phyloP scores from a whole-genome alignment of 2,888 invertebrate genomes.

The Athalia cordata region DNA sequence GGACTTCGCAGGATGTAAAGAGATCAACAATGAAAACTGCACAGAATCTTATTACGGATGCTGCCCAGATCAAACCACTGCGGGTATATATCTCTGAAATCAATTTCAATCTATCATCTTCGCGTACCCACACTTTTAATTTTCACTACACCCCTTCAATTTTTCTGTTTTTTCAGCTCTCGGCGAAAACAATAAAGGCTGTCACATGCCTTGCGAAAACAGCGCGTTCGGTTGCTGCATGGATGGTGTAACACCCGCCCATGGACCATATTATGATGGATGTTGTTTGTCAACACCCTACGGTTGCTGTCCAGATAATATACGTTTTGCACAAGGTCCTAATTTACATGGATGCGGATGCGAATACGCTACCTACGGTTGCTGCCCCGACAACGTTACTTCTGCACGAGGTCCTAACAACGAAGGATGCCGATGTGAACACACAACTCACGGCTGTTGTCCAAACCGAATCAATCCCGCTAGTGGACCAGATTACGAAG shows the following conservation, averaged over 20 bases:
- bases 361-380: conserved; percentile 84
- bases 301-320: conserved; percentile 95
- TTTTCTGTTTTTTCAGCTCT: conserved; percentile 73
- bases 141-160: neutral
- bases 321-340: conserved; percentile 87
- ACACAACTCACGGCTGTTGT: conserved; percentile 86
- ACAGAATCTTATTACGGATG: conserved; percentile 81
- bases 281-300: conserved; percentile 84
- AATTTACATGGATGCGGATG: conserved; percentile 85
- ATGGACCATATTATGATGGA: conserved; percentile 88
- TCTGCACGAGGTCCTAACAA: conserved; percentile 86
- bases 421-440: conserved; percentile 89
- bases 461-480: conserved; percentile 89
- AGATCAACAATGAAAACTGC: conserved; percentile 74
- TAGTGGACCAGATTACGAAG: conserved; percentile 84
- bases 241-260: conserved; percentile 88
- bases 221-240: conserved; percentile 90
- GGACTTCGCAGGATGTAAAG: conserved; percentile 79
- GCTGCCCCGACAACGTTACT: conserved; percentile 90
- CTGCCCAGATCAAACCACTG: conserved; percentile 81
- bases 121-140: neutral
- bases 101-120: neutral
- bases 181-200: conserved; percentile 85
- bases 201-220: conserved; percentile 81
- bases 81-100: conserved; percentile 73